phyloP scores from a whole-genome alignment of 2,797 vertebrate species.

The Oreochromis grahami region DNA sequence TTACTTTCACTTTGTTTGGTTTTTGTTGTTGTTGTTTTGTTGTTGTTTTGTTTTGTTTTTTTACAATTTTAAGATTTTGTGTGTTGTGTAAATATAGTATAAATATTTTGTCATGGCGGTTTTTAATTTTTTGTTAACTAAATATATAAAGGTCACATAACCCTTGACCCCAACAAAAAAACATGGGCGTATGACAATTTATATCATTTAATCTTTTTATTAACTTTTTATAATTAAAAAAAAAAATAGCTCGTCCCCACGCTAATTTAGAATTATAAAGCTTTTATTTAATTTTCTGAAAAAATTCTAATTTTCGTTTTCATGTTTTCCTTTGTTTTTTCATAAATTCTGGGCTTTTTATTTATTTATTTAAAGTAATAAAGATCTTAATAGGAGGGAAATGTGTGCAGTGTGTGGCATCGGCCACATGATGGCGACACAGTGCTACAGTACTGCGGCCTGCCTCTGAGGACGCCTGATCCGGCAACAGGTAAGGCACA shows the following conservation, averaged over 20 bases:
- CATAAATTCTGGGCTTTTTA: neutral
- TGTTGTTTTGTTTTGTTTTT: too few relatives aligned
- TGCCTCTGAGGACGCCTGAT: neutral
- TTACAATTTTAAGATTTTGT: neutral
- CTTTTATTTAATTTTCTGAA: neutral
- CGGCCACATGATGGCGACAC: slow-evolving; percentile 52
- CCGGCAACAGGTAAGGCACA: neutral
- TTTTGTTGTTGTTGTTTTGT: too few relatives aligned
- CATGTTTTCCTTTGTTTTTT: neutral
- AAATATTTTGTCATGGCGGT: too few relatives aligned
- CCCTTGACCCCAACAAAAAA: too few relatives aligned
- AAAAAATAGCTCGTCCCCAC: too few relatives aligned
- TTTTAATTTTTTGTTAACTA: too few relatives aligned
- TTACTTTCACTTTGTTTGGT: neutral
- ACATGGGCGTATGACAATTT: too few relatives aligned
- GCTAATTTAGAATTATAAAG: too few relatives aligned
- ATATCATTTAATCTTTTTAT: too few relatives aligned
- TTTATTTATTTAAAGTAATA: neutral
- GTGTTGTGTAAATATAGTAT: too few relatives aligned
- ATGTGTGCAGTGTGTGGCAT: neutral
- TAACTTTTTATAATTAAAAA: too few relatives aligned
- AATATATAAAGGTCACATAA: too few relatives aligned
- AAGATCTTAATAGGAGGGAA: neutral
- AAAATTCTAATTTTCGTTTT: neutral
- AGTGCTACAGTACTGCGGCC: neutral